Evolutionary conservation across 1,140 invertebrate genomes (phyloP).

Genomic region (Cyrtorhinus lividipennis): DNA sequence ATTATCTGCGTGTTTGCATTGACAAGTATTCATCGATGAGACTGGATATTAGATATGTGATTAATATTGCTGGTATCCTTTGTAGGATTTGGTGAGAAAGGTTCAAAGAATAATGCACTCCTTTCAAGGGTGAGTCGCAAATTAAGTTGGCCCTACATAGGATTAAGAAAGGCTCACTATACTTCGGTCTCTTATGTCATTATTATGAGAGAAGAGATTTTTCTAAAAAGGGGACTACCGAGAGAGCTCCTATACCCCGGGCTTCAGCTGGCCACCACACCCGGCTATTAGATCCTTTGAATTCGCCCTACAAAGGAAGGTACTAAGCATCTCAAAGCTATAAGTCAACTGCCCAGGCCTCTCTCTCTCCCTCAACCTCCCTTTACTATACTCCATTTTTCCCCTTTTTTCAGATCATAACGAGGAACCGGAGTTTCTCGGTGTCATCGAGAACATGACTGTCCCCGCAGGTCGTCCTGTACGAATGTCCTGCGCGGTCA

Average conservation of each 20-base stretch:
- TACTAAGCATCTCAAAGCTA: constrained; percentile 4
- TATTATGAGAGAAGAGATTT: not conserved
- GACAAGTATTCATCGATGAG: no score
- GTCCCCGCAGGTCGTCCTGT: constrained; percentile 68
- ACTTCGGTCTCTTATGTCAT: not conserved
- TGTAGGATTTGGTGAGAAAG: no score
- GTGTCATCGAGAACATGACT: constrained; percentile 46
- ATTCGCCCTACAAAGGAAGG: not conserved
- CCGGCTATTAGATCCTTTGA: constrained; percentile 6
- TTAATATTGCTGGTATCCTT: no score
- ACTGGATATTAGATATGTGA: no score
- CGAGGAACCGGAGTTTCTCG: constrained; percentile 43
- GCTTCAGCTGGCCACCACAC: not conserved
- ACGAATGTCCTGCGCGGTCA: constrained; percentile 74
- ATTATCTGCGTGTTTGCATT: no score
- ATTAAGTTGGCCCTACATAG: not conserved
- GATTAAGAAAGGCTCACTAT: not conserved
- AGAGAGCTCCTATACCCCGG: not conserved
- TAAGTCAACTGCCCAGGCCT: not conserved
- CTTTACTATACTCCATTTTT: not conserved
- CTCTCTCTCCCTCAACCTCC: not conserved
- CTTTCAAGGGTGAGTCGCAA: no score
- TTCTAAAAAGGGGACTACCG: not conserved
- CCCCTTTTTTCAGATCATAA: not conserved
- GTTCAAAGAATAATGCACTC: no score